Conservation (phyloP, 2,888 invertebrate species). For the Drosophila formosana region DNA sequence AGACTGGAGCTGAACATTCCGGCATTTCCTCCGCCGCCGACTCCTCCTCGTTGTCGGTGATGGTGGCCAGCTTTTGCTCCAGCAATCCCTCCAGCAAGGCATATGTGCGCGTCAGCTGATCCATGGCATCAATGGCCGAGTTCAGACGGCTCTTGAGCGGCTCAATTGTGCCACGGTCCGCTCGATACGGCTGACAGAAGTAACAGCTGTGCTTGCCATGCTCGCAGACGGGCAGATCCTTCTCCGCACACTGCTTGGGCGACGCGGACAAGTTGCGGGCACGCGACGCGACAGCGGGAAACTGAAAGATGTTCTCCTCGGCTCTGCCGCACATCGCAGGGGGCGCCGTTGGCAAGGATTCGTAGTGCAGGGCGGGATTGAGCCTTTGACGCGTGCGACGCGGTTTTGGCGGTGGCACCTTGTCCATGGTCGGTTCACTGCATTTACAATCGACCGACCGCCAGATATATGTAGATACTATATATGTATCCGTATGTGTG, state of each 20-base stretch:
- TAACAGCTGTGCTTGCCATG: conserved; percentile 73
- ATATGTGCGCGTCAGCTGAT: conserved; percentile 92
- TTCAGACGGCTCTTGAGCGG: conserved; percentile 86
- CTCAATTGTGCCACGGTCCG: conserved; percentile 83
- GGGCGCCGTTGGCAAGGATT: conserved; percentile 78
- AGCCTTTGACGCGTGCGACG: conserved; percentile 58
- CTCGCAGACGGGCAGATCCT: conserved; percentile 70
- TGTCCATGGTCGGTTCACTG: conserved; percentile 46
- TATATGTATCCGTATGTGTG: not conserved
- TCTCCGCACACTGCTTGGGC: conserved; percentile 69
- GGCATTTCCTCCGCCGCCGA: conserved; percentile 12
- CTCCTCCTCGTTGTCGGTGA: conserved; percentile 63
- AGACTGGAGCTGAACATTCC: not conserved
- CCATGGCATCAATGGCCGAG: conserved; percentile 88
- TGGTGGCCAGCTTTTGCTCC: conserved; percentile 86
- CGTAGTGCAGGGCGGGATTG: conserved; percentile 57
- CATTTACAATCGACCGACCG: conserved; percentile 13
- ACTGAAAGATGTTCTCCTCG: conserved; percentile 77
- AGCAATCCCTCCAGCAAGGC: conserved; percentile 89
- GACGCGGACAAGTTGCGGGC: conserved; percentile 74
- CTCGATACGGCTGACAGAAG: conserved; percentile 76
- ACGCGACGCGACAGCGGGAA: conserved; percentile 72
- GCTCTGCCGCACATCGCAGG: conserved; percentile 73
- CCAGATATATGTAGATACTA: not conserved
- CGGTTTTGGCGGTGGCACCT: conserved; percentile 66